Conservation (phyloP, 2,113 vertebrate species). For the Oxyruncus cristatus region DNA sequence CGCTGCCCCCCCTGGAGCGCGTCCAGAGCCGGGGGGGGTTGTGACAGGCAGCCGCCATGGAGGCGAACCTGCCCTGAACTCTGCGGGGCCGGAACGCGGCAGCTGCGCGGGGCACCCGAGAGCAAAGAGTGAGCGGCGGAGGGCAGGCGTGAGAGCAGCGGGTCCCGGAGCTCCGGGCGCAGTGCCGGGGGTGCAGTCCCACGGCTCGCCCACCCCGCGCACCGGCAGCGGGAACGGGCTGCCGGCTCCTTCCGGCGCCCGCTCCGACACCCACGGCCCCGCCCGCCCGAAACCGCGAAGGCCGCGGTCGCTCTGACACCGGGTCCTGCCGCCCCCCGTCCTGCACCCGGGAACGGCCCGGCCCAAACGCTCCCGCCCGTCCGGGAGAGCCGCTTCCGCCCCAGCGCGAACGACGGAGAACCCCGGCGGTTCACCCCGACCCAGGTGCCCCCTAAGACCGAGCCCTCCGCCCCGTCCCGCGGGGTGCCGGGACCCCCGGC, state of each 20-base stretch:
- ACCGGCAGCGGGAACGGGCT: background rate
- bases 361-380: background rate
- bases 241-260: background rate
- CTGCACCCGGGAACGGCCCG: background rate
- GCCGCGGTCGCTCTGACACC: background rate
- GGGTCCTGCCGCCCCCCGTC: background rate
- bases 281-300: background rate
- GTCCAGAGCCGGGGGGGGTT: accelerated
- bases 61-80: accelerated
- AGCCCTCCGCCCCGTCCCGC: background rate
- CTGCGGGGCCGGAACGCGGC: background rate
- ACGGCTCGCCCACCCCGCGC: background rate
- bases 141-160: background rate
- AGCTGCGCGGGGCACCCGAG: background rate
- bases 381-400: background rate
- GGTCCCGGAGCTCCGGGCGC: background rate
- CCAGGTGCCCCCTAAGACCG: background rate
- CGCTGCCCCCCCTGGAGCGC: background rate
- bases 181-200: background rate
- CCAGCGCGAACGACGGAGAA: background rate
- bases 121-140: accelerated
- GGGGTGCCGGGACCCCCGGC: background rate
- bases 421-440: background rate
- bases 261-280: background rate
- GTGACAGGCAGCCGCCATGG: accelerated